phyloP scores from a whole-genome alignment of 2,888 invertebrate genomes.

The Scaptomyza flava region DNA sequence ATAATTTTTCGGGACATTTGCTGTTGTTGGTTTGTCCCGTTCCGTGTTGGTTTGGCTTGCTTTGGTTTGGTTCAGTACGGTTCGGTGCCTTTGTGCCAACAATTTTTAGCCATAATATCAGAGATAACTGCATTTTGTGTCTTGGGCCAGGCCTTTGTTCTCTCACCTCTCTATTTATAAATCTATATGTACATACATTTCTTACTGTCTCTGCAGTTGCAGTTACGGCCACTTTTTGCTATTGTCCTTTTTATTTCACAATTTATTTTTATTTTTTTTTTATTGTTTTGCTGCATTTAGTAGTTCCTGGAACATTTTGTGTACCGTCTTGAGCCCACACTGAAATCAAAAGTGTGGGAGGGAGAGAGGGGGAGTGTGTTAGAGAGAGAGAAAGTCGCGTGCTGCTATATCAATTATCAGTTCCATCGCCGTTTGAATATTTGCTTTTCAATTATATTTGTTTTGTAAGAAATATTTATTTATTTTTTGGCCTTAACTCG shows the following conservation, averaged over 20 bases:
- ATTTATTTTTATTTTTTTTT: constrained; percentile 51
- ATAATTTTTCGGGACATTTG: constrained; percentile 59
- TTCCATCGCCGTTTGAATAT: too few relatives aligned
- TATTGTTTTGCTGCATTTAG: constrained; percentile 54
- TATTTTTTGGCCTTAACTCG: too few relatives aligned
- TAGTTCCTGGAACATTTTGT: constrained; percentile 54
- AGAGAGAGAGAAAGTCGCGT: constrained; percentile 2
- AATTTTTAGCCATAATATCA: constrained; percentile 59
- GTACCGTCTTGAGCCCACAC: constrained; percentile 7
- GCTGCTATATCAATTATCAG: constrained; percentile 50
- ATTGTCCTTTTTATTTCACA: constrained; percentile 65
- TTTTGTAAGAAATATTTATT: neutral
- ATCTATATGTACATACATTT: too few relatives aligned
- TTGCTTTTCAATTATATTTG: too few relatives aligned
- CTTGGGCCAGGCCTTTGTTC: constrained; percentile 47
- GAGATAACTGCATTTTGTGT: constrained; percentile 73
- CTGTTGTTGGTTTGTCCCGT: constrained; percentile 35
- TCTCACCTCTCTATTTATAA: constrained; percentile 22
- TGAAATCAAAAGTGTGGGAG: constrained; percentile 32
- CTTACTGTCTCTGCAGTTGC: constrained; percentile 6
- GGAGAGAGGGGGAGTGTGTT: neutral
- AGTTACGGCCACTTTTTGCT: constrained; percentile 66
- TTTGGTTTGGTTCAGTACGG: constrained; percentile 14
- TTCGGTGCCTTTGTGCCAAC: constrained; percentile 45
- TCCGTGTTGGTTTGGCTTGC: too few relatives aligned